A percentile compares a stretch with the other conserved stretches of the same genome.
Evolutionary conservation across 2,797 vertebrate genomes (phyloP).

Genomic region (Mallotus villosus): DNA sequence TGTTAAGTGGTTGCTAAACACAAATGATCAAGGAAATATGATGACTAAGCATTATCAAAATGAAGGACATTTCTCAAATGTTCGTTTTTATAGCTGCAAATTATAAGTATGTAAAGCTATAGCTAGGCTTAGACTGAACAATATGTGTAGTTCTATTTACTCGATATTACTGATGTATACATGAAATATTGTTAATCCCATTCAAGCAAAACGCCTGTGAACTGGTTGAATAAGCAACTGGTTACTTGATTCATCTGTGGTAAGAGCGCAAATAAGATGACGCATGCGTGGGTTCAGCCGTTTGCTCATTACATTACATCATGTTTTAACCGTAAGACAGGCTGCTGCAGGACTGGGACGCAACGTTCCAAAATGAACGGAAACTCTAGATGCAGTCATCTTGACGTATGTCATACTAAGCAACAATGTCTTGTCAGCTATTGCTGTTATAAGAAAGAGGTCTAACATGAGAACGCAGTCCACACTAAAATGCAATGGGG

Average conservation of each 20-base stretch:
- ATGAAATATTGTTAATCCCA: neutral
- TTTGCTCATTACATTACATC: conserved; percentile 46
- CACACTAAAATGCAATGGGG: neutral
- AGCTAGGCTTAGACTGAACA: neutral
- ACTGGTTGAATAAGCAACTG: conserved; percentile 8
- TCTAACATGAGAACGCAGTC: neutral
- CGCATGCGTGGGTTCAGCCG: conserved; percentile 27
- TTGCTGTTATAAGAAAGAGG: neutral
- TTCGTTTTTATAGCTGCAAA: no score
- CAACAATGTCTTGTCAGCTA: neutral
- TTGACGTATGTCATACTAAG: neutral
- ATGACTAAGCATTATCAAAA: neutral
- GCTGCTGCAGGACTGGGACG: conserved; percentile 3
- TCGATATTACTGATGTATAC: neutral
- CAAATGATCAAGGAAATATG: neutral
- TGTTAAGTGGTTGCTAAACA: neutral
- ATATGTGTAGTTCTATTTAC: neutral
- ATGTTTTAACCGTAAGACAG: conserved; percentile 31
- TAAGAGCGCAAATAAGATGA: conserved; percentile 1
- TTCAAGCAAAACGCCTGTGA: neutral
- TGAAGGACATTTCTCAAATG: no score
- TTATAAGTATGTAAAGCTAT: neutral
- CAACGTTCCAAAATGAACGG: neutral
- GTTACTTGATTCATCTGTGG: conserved; percentile 3
- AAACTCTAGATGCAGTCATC: neutral